phyloP scores from a whole-genome alignment of 2,888 invertebrate genomes.

The Busseola fusca region DNA sequence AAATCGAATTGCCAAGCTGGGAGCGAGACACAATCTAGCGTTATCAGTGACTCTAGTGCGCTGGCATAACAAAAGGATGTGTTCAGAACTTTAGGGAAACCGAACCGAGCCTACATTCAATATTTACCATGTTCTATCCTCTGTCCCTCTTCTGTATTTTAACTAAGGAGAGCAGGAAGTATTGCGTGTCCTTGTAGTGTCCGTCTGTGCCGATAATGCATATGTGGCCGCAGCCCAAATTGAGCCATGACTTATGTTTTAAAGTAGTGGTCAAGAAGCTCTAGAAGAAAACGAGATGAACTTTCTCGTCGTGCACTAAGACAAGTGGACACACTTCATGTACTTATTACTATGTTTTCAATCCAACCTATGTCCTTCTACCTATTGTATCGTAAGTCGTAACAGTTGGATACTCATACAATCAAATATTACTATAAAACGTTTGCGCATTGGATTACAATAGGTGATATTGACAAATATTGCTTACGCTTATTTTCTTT shows the following conservation, averaged over 20 bases:
- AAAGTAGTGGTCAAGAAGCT: neutral
- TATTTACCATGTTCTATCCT: neutral
- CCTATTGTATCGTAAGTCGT: neutral
- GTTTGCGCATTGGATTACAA: slow-evolving; percentile 16
- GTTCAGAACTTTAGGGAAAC: neutral
- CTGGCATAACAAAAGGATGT: neutral
- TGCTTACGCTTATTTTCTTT: slow-evolving; percentile 28
- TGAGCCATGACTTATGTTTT: neutral
- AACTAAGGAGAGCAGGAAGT: neutral
- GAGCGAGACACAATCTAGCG: neutral
- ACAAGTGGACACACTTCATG: neutral
- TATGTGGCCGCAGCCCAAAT: too few relatives aligned
- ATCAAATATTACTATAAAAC: slow-evolving; percentile 5
- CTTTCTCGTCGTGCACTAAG: neutral
- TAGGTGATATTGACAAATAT: slow-evolving; percentile 5
- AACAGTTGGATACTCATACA: slow-evolving; percentile 2
- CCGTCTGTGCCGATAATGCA: neutral
- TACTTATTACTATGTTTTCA: neutral
- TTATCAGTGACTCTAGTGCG: neutral
- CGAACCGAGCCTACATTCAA: neutral
- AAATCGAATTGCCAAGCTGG: neutral
- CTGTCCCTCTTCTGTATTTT: neutral
- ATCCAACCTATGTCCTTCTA: neutral
- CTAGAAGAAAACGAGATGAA: neutral
- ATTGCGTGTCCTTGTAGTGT: too few relatives aligned